Percentiles rank a stretch among this genome's conserved stretches.
Evolutionary conservation across 2,888 invertebrate genomes (phyloP).

Genomic region (Papilio gigon): DNA sequence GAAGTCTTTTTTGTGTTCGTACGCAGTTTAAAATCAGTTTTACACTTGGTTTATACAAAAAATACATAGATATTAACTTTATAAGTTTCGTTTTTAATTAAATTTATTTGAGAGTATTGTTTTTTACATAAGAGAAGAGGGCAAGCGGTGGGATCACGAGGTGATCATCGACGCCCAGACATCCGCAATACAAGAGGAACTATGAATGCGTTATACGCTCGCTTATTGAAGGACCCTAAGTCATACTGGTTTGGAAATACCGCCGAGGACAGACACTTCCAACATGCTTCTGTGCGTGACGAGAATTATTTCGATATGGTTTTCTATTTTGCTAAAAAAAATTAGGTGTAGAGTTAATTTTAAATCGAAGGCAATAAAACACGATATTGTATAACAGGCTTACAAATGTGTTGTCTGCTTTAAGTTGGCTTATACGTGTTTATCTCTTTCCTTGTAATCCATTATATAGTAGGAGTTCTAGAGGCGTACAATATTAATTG

Average conservation of each 20-base stretch:
- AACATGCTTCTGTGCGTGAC: no score
- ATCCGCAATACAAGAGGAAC: no score
- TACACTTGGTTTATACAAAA: slow-evolving; percentile 7
- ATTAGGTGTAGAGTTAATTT: no score
- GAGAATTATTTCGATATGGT: no score
- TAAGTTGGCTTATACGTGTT: slow-evolving; percentile 15
- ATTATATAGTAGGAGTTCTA: slow-evolving; percentile 5
- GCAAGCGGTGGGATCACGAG: no score
- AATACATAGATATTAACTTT: not conserved
- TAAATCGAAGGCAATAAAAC: not conserved
- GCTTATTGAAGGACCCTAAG: no score
- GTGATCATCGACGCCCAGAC: no score
- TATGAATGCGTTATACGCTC: no score
- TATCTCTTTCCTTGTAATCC: slow-evolving; percentile 25
- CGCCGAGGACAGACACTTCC: no score
- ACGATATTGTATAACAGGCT: not conserved
- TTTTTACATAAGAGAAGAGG: no score
- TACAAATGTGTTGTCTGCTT: slow-evolving; percentile 12
- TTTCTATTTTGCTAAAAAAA: no score
- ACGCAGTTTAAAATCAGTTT: not conserved
- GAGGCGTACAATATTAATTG: slow-evolving; percentile 15
- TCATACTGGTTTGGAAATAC: no score
- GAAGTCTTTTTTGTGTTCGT: slow-evolving; percentile 18
- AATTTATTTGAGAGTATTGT: not conserved
- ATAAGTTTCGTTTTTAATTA: not conserved